Conservation (phyloP, 2,113 vertebrate species). For the Setophaga kirtlandii region DNA sequence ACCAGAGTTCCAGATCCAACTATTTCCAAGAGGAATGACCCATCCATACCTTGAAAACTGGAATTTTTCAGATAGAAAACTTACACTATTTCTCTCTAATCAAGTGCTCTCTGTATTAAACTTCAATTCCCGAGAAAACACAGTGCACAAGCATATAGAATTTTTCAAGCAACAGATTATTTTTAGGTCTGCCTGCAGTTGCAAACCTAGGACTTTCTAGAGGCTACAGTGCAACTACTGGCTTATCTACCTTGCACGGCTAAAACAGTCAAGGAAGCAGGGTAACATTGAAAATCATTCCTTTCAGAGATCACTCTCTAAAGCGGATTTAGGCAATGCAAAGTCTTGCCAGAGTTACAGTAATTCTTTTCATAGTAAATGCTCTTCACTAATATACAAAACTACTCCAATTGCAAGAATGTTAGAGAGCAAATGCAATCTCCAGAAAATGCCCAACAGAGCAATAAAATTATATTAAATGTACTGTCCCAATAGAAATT, state of each 20-base stretch:
- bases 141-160: fast-evolving
- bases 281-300: background rate
- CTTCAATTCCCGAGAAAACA: background rate
- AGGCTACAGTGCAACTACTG: background rate
- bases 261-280: background rate
- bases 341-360: background rate
- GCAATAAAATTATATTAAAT: background rate
- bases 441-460: background rate
- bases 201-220: background rate
- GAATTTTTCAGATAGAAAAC: background rate
- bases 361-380: background rate
- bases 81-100: background rate
- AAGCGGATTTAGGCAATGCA: background rate
- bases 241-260: background rate
- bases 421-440: background rate
- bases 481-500: background rate
- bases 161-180: background rate
- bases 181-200: background rate
- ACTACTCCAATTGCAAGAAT: background rate
- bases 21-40: background rate
- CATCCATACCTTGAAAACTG: background rate
- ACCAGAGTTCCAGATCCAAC: background rate
- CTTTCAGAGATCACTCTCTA: background rate
- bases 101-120: background rate
- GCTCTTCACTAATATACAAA: background rate